Conservation (phyloP, 2,888 invertebrate species). For the Tipula unca region DNA sequence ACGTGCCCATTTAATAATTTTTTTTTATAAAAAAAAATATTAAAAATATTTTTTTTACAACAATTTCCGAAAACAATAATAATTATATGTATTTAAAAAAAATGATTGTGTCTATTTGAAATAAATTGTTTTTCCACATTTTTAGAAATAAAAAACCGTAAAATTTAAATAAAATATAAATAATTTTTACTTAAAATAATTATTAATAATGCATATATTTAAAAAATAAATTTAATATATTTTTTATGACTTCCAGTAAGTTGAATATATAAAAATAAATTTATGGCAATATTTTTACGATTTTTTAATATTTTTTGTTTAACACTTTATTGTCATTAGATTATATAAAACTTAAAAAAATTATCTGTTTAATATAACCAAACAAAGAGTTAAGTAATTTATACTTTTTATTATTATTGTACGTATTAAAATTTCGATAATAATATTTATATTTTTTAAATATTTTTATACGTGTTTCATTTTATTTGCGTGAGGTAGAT, state of each 20-base stretch:
- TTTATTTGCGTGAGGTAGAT: background rate
- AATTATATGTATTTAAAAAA: background rate
- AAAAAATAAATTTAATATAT: background rate
- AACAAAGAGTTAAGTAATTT: background rate
- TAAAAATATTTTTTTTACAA: background rate
- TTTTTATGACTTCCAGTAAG: constrained; percentile 3
- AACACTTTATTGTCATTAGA: background rate
- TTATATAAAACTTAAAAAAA: background rate
- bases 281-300: background rate
- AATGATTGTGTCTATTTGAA: background rate
- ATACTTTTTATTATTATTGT: background rate
- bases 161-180: background rate
- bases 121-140: background rate
- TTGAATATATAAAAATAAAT: background rate
- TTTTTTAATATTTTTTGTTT: background rate
- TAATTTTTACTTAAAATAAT: background rate
- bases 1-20: background rate
- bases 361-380: background rate
- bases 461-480: background rate
- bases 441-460: background rate
- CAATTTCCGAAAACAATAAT: background rate
- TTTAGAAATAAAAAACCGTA: background rate
- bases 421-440: background rate
- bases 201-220: background rate
- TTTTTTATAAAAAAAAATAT: background rate